A percentile compares a stretch with the other conserved stretches of the same genome.
These are phyloP conservation scores for Eclectus roratus DNA, from an alignment of 2,113 vertebrate species.

Conservation along the genomic window DNA sequence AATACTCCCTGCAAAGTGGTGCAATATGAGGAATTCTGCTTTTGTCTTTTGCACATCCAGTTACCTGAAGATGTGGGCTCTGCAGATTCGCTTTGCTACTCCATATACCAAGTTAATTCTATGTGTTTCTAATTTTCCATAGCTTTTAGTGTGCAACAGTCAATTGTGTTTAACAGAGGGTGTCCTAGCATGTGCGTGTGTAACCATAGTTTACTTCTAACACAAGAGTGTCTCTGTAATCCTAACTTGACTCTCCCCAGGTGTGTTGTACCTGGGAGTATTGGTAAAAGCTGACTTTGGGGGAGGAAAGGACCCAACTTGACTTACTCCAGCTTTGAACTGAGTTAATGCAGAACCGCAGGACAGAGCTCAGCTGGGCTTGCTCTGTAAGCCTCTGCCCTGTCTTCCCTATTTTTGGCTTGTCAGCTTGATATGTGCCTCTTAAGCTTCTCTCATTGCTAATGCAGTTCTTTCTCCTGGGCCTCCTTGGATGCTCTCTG, in stretches of 20 bases:
- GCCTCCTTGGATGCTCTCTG: not conserved
- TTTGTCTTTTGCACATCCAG: not conserved
- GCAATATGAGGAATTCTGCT: not conserved
- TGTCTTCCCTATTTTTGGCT: not conserved
- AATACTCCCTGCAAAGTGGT: not conserved
- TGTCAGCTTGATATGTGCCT: not conserved
- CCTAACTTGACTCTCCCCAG: not conserved
- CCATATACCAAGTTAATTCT: not conserved
- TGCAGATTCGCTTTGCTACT: not conserved
- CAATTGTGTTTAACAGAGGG: not conserved
- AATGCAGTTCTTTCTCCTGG: not conserved
- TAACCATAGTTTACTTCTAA: conserved; percentile 33
- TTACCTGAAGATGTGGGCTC: not conserved
- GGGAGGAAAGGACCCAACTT: not conserved
- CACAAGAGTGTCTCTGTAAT: conserved; percentile 4
- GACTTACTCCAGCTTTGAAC: not conserved
- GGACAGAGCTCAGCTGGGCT: not conserved
- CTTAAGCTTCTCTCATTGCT: not conserved
- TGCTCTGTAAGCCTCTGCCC: not conserved
- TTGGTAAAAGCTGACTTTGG: not conserved
- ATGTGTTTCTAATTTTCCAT: conserved; percentile 41
- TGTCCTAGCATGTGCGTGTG: not conserved
- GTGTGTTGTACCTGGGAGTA: not conserved
- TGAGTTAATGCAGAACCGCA: not conserved
- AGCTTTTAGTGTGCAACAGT: not conserved